Percentiles rank a stretch among this genome's conserved stretches.
Evolutionary conservation across 2,797 vertebrate species (phyloP).

Genomic region (Phalanger gymnotis): DNA sequence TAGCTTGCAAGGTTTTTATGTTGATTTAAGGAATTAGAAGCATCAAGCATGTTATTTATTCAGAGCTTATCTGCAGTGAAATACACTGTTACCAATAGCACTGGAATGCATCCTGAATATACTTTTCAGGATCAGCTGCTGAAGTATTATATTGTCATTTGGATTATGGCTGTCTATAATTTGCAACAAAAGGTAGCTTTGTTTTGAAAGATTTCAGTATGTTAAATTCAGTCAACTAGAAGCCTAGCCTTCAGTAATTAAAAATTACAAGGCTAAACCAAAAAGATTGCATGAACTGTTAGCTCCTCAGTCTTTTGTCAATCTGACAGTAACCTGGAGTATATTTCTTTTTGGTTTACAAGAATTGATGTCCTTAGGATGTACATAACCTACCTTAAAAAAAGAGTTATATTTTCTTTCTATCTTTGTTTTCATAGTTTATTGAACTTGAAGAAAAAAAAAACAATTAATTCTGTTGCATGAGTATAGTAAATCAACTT

Average conservation of each 20-base stretch:
- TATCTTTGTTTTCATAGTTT: conserved; percentile 8
- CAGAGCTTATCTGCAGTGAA: conserved; percentile 75
- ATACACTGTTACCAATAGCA: conserved; percentile 61
- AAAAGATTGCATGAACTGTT: conserved; percentile 18
- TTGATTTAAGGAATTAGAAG: conserved; percentile 81
- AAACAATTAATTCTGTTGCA: neutral
- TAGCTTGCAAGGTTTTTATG: conserved; percentile 76
- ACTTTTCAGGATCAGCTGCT: conserved; percentile 64
- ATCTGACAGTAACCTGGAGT: neutral
- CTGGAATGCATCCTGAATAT: conserved; percentile 60
- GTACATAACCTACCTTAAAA: neutral
- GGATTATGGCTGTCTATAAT: conserved; percentile 62
- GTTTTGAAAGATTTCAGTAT: conserved; percentile 30
- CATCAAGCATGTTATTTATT: conserved; percentile 79
- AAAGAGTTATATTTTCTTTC: neutral
- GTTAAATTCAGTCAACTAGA: conserved; percentile 40
- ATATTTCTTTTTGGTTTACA: neutral
- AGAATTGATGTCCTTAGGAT: neutral
- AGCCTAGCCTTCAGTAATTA: conserved; percentile 35
- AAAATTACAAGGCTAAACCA: neutral
- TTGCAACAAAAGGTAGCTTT: conserved; percentile 17
- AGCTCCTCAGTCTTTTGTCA: neutral
- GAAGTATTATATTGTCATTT: conserved; percentile 54
- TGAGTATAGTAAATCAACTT: conserved; percentile 17
- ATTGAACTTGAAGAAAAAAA: neutral